These are phyloP conservation scores for Lineus longissimus DNA, from an alignment of 1,140 invertebrate genomes.

Conservation along the genomic window DNA sequence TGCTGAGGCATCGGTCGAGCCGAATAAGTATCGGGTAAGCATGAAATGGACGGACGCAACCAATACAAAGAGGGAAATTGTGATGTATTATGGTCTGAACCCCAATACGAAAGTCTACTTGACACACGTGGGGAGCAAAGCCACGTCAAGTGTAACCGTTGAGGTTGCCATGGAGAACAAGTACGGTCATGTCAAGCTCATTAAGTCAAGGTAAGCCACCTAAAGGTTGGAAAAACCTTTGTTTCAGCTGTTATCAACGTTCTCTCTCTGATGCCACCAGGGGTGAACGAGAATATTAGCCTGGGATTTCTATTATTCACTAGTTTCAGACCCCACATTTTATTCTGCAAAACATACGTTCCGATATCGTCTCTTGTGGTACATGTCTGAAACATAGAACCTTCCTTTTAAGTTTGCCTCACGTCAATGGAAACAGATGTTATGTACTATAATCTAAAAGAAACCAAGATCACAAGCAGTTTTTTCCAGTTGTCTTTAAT, in stretches of 20 bases:
- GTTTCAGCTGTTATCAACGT: not conserved
- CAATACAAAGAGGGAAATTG: conserved; percentile 14
- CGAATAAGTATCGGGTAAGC: conserved; percentile 18
- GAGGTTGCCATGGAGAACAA: conserved; percentile 16
- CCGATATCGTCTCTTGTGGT: no score
- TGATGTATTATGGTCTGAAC: conserved; percentile 33
- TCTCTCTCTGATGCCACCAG: no score
- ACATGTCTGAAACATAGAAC: no score
- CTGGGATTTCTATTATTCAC: no score
- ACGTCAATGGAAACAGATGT: no score
- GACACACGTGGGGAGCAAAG: conserved; percentile 21
- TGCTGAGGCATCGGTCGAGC: conserved; percentile 28
- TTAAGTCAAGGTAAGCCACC: not conserved
- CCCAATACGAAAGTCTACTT: conserved; percentile 24
- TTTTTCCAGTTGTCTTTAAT: no score
- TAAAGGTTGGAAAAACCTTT: not conserved
- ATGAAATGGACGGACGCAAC: conserved; percentile 12
- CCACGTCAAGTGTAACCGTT: conserved; percentile 31
- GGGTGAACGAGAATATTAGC: no score
- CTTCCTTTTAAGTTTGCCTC: no score
- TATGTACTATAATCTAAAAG: no score
- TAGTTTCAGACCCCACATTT: no score
- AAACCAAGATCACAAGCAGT: no score
- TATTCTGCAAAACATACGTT: no score
- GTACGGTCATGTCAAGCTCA: conserved; percentile 14